These are phyloP conservation scores for Lethrus apterus DNA, from an alignment of 1,140 invertebrate genomes.

Conservation along the genomic window DNA sequence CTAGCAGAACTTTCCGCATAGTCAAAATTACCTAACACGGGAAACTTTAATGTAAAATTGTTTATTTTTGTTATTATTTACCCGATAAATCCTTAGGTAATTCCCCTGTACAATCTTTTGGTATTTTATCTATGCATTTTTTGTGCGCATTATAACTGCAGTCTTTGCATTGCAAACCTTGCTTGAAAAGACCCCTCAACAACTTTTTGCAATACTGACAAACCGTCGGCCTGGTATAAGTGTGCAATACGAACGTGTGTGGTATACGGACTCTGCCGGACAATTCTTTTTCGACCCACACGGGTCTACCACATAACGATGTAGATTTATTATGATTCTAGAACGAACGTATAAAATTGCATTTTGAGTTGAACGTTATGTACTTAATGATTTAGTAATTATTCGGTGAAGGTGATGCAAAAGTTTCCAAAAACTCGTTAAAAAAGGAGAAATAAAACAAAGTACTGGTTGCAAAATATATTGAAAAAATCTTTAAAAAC, in stretches of 20 bases:
- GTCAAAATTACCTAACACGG: slow-evolving; percentile 44
- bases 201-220: slow-evolving; percentile 95
- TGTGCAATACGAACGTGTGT: slow-evolving; percentile 87
- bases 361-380: slow-evolving; percentile 3
- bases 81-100: slow-evolving; percentile 47
- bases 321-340: slow-evolving; percentile 53
- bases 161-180: slow-evolving; percentile 96
- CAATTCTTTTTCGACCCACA: slow-evolving; percentile 68
- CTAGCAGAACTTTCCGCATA: slow-evolving; percentile 58
- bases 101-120: slow-evolving; percentile 93
- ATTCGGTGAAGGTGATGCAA: slow-evolving; percentile 15
- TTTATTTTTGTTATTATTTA: slow-evolving; percentile 33
- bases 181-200: slow-evolving; percentile 90
- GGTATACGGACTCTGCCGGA: slow-evolving; percentile 74
- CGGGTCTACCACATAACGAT: slow-evolving; percentile 63
- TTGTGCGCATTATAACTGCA: slow-evolving; percentile 98
- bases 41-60: background rate
- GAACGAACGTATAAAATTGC: slow-evolving; percentile 5
- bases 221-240: slow-evolving; percentile 90
- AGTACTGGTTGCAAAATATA: slow-evolving; percentile 15
- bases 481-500: no score
- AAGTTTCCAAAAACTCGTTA: no score
- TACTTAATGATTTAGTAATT: background rate
- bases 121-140: slow-evolving; percentile 90
- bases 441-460: slow-evolving; percentile 5